These are phyloP conservation scores for Falco cherrug DNA, from an alignment of 2,797 vertebrate species.

Conservation along the genomic window DNA sequence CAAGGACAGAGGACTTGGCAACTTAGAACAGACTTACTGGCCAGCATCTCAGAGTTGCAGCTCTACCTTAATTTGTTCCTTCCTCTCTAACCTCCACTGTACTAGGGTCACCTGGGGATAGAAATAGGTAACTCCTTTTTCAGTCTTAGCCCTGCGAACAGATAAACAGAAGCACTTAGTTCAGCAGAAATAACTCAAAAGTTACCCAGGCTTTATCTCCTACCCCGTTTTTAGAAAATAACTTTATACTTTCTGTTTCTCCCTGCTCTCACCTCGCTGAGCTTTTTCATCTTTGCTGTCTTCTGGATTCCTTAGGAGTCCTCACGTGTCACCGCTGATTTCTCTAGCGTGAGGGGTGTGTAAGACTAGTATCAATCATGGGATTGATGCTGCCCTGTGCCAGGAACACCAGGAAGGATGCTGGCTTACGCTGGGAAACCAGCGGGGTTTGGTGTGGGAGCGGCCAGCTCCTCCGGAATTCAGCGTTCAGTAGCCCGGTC, in stretches of 20 bases:
- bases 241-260: background rate
- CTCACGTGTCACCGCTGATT: background rate
- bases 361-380: background rate
- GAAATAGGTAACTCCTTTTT: background rate
- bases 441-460: background rate
- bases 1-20: background rate
- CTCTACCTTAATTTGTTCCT: background rate
- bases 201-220: background rate
- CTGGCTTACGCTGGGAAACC: background rate
- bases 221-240: background rate
- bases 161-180: background rate
- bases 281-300: background rate
- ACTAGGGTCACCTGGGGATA: background rate
- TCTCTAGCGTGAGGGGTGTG: background rate
- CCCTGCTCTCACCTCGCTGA: background rate
- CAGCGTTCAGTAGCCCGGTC: background rate
- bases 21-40: background rate
- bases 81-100: background rate
- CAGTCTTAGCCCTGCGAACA: background rate
- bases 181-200: background rate
- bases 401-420: background rate
- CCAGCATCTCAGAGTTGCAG: background rate
- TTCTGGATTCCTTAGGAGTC: background rate
- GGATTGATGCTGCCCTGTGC: background rate
- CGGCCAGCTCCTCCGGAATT: background rate